Base-by-base conservation (phyloP, 2,113 vertebrate genomes). In the Eudyptes chrysolophus region DNA sequence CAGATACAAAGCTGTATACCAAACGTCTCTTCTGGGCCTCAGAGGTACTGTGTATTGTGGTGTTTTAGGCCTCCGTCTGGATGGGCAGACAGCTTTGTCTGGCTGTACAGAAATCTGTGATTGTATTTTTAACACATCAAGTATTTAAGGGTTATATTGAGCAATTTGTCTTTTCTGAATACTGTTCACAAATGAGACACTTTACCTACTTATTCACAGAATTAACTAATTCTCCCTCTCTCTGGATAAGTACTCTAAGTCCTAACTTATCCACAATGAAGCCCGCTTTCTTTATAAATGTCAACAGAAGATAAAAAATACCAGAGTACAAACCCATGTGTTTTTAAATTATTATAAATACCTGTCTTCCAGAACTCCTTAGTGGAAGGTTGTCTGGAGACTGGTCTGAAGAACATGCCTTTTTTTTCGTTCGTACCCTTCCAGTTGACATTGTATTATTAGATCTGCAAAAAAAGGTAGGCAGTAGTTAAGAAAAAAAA, bases 291-390 rank as follows among this genome's bases (percentile, higher is more conserved):
- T 79, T 85, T 61, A 70, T 14, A 76, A 80, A 58, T 5, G 25
- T n/a, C 46, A 87, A 77, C 25, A 83, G 24, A 65, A 94, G 66
- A 69, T 22, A 30, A 78, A 58, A 87, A 57, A 32, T 2, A 75
- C 8, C 60, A 3, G 40, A 68, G 10, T 57, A 69, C 4, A 11
- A 89, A 36, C 10, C 21, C 40, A 21, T 0, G 2, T n/a, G 36
- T 5, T 77, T 82, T 79, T 38, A 58, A 92, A 64, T 74, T 40
- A 54, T 61, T 65, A 49, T 87, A 42, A 77, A 95, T 99, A 98
- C 98, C 98, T 99, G 99, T 97, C 99, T 98, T 30, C 99, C 99
- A n/a, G 99, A 99, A 90, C 99, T 99, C 86, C 99, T 99, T 92
- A 99, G 90, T 79, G 98, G 98, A 97, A 99, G 98, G 68, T 82